A percentile compares a stretch with the other conserved stretches of the same genome.
phyloP scores from a whole-genome alignment of 2,113 vertebrate species.

The Urocolius indicus region DNA sequence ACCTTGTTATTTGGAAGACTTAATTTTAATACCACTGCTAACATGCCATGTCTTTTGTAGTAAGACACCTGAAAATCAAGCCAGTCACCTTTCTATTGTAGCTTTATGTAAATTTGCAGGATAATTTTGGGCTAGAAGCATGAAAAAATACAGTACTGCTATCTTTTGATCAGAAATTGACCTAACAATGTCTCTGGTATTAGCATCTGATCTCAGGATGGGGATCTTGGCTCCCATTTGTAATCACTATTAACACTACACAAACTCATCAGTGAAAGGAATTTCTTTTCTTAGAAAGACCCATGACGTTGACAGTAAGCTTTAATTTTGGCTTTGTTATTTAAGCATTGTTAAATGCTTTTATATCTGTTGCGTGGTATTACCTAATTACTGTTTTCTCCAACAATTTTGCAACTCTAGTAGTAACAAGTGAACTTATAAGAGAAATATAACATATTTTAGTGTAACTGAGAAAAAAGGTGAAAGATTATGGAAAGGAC shows the following conservation, averaged over 20 bases:
- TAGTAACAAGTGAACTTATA: background rate
- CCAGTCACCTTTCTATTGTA: background rate
- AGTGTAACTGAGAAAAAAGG: background rate
- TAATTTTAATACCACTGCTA: background rate
- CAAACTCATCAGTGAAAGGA: background rate
- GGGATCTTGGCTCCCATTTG: background rate
- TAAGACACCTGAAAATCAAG: background rate
- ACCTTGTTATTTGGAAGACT: background rate
- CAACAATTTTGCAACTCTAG: background rate
- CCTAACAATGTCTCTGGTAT: background rate
- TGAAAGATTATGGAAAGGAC: background rate
- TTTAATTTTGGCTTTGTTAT: constrained; percentile 15
- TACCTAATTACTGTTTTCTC: background rate
- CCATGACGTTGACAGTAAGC: background rate
- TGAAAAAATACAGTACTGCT: background rate
- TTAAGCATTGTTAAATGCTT: constrained; percentile 10
- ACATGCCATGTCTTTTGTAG: background rate
- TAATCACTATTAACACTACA: background rate
- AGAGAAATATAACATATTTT: background rate
- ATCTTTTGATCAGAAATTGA: background rate
- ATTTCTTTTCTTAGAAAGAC: constrained; percentile 6
- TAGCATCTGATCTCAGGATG: background rate
- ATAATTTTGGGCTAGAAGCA: background rate
- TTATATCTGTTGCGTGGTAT: background rate
- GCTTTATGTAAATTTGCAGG: background rate